Percentiles rank a stretch among this genome's conserved stretches.
phyloP scores from a whole-genome alignment of 1,140 invertebrate genomes.

The Saccostrea cuccullata region DNA sequence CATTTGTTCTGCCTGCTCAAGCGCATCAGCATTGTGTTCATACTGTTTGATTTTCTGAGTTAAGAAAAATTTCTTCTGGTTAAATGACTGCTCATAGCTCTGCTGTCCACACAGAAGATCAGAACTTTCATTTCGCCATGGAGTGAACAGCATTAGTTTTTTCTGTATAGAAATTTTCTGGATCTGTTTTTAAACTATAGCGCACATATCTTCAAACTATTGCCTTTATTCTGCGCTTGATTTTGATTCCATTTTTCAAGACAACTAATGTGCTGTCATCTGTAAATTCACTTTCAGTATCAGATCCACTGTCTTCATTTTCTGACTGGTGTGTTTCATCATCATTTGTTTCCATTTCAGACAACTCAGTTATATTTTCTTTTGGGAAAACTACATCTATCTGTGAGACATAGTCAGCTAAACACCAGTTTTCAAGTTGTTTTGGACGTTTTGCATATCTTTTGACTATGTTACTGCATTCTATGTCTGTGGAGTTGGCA shows the following conservation, averaged over 20 bases:
- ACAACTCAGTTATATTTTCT: neutral
- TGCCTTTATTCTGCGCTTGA: conserved; percentile 17
- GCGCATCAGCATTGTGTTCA: conserved; percentile 32
- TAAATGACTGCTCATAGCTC: neutral
- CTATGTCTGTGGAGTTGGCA: conserved; percentile 42
- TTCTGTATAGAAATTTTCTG: too few species aligned
- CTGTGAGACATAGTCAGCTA: too few species aligned
- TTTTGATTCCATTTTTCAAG: conserved; percentile 53
- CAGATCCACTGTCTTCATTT: neutral
- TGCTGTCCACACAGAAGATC: too few species aligned
- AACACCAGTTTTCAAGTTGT: too few species aligned
- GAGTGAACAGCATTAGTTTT: too few species aligned
- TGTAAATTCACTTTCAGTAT: conserved; percentile 22
- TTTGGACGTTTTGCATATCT: neutral
- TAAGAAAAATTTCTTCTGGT: neutral
- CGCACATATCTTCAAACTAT: too few species aligned
- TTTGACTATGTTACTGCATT: neutral
- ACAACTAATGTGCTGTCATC: neutral
- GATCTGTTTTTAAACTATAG: neutral
- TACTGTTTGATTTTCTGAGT: neutral
- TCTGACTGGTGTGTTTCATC: neutral
- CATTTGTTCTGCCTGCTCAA: conserved; percentile 10
- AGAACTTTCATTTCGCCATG: too few species aligned
- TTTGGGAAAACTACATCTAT: neutral
- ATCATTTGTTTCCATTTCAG: conserved; percentile 26